phyloP scores from a whole-genome alignment of 2,113 vertebrate species.

The Cyanoderma ruficeps region DNA sequence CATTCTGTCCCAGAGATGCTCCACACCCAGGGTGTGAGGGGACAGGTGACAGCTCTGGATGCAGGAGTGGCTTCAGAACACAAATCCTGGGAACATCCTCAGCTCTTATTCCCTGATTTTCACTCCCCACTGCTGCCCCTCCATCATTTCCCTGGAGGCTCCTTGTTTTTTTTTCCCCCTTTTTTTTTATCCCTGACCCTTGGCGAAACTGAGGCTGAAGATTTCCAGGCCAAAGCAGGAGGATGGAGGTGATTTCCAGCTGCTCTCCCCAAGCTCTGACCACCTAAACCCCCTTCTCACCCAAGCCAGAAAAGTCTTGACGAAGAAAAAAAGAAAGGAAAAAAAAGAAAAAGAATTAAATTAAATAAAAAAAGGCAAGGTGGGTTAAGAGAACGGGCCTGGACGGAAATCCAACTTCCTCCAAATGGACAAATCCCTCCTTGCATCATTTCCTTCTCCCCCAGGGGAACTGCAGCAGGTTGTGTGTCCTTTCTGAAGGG shows the following conservation, averaged over 20 bases:
- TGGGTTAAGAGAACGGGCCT: slow-evolving; percentile 3
- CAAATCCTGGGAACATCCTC: not conserved
- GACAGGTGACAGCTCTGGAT: not conserved
- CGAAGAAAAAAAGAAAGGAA: not conserved
- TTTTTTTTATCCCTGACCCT: not conserved
- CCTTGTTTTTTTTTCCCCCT: not conserved
- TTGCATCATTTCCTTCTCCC: slow-evolving; percentile 71
- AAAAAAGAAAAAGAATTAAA: not conserved
- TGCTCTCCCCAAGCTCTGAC: not conserved
- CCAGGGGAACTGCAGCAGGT: slow-evolving; percentile 49
- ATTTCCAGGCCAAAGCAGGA: not conserved
- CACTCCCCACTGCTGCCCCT: not conserved
- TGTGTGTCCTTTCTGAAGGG: not conserved
- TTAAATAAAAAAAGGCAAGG: not conserved
- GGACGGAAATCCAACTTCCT: slow-evolving; percentile 68
- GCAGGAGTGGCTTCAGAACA: not conserved
- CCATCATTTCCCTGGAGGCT: not conserved
- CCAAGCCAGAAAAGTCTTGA: not conserved
- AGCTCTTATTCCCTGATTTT: not conserved
- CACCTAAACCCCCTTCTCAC: not conserved
- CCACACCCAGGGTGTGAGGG: not conserved
- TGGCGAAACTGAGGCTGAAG: not conserved
- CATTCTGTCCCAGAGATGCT: not conserved
- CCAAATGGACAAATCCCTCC: slow-evolving; percentile 47
- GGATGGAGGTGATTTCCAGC: not conserved